Evolutionary conservation across 2,888 invertebrate species (phyloP).

Genomic region (Cryptus armator): DNA sequence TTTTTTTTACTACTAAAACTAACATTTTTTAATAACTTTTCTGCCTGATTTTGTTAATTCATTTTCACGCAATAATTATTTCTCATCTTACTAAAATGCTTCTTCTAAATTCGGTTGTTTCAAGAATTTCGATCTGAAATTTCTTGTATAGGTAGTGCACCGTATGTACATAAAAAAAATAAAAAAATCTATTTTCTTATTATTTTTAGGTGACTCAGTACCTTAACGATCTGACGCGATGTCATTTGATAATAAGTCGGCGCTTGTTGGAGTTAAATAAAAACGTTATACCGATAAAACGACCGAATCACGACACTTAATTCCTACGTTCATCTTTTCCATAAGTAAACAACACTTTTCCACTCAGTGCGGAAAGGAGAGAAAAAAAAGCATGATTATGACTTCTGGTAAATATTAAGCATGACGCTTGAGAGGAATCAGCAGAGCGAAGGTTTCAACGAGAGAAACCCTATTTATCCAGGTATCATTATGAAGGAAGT

Average conservation of each 20-base stretch:
- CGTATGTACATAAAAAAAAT: too few species aligned
- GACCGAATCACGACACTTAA: background rate
- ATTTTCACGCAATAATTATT: too few species aligned
- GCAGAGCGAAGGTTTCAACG: slow-evolving; percentile 4
- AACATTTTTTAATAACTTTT: too few species aligned
- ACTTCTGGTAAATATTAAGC: background rate
- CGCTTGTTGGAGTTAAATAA: background rate
- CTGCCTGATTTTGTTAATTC: too few species aligned
- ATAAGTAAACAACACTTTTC: background rate
- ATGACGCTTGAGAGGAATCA: background rate
- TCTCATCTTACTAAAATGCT: too few species aligned
- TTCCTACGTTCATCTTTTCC: background rate
- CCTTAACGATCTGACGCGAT: background rate
- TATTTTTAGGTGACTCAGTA: too few species aligned
- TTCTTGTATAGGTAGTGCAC: too few species aligned
- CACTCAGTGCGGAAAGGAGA: background rate
- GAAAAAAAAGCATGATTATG: background rate
- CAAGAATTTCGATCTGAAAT: too few species aligned
- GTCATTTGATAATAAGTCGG: background rate
- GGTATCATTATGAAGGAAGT: slow-evolving; percentile 11
- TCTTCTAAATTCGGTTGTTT: too few species aligned
- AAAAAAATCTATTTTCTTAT: too few species aligned
- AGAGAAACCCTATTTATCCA: slow-evolving; percentile 1
- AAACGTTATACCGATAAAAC: background rate
- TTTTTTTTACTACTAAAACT: too few species aligned